Base-by-base conservation (phyloP, 2,113 vertebrate species). In the Campylorhamphus procurvoides region DNA sequence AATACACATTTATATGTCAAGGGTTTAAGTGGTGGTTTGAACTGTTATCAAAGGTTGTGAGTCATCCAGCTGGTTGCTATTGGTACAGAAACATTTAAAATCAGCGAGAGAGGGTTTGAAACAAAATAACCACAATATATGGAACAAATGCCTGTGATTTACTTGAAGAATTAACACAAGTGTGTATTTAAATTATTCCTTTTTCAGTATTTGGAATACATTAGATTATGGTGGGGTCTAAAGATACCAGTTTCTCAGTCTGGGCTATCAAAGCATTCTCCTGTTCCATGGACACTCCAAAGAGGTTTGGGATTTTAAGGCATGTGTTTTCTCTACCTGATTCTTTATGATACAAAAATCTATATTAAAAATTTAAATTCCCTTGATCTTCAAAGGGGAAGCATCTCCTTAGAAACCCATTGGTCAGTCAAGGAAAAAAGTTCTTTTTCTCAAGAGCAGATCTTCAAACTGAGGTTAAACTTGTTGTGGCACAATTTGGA, bases 221-320 rank as follows among this genome's bases (percentile, higher is more conserved):
- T 53, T 37, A 9, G 22, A 18, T 84, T 31, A 33, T 31, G 23
- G 35, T 79, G 14, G 39, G 84, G 13, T 71, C 28, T 76, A 31
- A 80, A 83, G 67, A 16, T 37, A 37, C 3, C 10, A 33, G 19
- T 25, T 67, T 64, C 53, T 18, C 44, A 28, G 53, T 28, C 53
- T 77, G 64, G 10, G 49, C 53, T 35, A 9, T 67, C 3, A 2
- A 60, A 29, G 24, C 22, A 8, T 56, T 58, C 25, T 78, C 14
- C 28, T 71, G 0, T 49, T 58, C 8, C 9, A 37, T 31, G 2
- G 8, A 13, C 2, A 0, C 8, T 31, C 31, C 5, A 7, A 24
- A 74, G 27, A 46, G 9, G 17, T 73, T 37, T 33, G 18, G n/a
- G 25, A 18, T 73, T 63, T 66, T 47, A 28, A 82, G 24, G 47